phyloP scores from a whole-genome alignment of 2,113 vertebrate species.

The Lathamus discolor region DNA sequence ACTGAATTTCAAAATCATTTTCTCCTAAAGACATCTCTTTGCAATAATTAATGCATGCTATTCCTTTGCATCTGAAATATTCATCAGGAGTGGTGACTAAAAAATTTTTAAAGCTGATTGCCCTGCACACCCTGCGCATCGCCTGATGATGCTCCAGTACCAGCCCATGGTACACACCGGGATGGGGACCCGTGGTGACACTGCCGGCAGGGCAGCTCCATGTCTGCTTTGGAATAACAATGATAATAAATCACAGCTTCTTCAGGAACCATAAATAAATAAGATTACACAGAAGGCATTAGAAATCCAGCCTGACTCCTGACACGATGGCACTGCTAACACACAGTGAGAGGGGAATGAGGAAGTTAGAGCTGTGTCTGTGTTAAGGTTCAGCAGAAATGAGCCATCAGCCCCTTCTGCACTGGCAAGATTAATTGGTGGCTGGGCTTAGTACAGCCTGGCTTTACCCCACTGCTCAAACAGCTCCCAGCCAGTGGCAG shows the following conservation, averaged over 20 bases:
- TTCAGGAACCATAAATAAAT: not conserved
- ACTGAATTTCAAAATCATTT: conserved; percentile 76
- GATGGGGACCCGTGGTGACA: not conserved
- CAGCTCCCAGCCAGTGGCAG: not conserved
- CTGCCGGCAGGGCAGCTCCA: not conserved
- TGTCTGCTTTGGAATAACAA: not conserved
- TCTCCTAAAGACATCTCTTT: conserved; percentile 80
- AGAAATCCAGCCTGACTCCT: not conserved
- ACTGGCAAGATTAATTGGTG: not conserved
- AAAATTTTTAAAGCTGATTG: conserved; percentile 3
- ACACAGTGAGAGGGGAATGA: fast-evolving
- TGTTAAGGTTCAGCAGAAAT: not conserved
- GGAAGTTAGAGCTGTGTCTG: not conserved
- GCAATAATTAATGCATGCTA: conserved; percentile 77
- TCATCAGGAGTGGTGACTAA: conserved; percentile 44
- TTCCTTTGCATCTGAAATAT: conserved; percentile 67
- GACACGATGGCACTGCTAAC: not conserved
- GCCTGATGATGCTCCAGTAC: not conserved
- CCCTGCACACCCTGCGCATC: not conserved
- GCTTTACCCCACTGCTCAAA: not conserved
- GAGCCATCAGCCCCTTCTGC: not conserved
- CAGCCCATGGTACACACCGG: not conserved
- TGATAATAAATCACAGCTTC: conserved; percentile 32
- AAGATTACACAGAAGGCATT: not conserved
- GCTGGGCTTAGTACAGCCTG: not conserved